Evolutionary conservation across 37 sponge, comb jelly and placozoan species (phyloP).

Genomic region (Spongia lamella): DNA sequence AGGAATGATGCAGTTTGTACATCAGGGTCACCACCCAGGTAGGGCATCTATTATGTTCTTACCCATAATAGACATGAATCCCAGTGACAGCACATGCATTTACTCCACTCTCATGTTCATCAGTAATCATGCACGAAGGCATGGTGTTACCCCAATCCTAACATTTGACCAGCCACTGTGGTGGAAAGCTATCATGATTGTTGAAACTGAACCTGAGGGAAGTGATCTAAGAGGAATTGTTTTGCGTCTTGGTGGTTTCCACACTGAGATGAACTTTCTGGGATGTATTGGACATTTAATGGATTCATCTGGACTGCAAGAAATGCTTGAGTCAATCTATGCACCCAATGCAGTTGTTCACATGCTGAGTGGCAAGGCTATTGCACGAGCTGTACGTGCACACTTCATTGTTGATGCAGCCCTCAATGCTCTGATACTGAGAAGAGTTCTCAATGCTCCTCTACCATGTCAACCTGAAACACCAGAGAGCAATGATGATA

Average conservation of each 20-base stretch:
- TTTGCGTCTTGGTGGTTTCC: conserved; percentile 38
- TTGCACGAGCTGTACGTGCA: conserved; percentile 26
- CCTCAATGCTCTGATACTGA: conserved; percentile 26
- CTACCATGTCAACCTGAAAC: too few relatives aligned
- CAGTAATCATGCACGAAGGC: conserved; percentile 38
- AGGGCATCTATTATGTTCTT: conserved; percentile 43
- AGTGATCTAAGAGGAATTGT: conserved; percentile 42
- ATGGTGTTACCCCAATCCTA: conserved; percentile 36
- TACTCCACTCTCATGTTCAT: conserved; percentile 47
- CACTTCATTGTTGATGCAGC: conserved; percentile 27
- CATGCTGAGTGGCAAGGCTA: conserved; percentile 31
- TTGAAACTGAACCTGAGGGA: conserved; percentile 31
- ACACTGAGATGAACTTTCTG: conserved; percentile 31
- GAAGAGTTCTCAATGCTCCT: conserved; percentile 12
- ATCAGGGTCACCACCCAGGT: conserved; percentile 33
- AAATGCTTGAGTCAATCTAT: conserved; percentile 21
- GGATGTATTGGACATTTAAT: conserved; percentile 31
- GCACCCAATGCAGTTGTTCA: conserved; percentile 31
- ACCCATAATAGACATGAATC: conserved; percentile 43
- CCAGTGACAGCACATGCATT: conserved; percentile 40
- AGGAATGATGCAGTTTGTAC: conserved; percentile 47
- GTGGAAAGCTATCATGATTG: conserved; percentile 52
- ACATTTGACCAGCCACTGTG: conserved; percentile 53
- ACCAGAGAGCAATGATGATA: too few relatives aligned
- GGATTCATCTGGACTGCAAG: conserved; percentile 15